A percentile compares a stretch with the other conserved stretches of the same genome.
Evolutionary conservation across 2,113 vertebrate species (phyloP).

Genomic region (Catagonus wagneri): DNA sequence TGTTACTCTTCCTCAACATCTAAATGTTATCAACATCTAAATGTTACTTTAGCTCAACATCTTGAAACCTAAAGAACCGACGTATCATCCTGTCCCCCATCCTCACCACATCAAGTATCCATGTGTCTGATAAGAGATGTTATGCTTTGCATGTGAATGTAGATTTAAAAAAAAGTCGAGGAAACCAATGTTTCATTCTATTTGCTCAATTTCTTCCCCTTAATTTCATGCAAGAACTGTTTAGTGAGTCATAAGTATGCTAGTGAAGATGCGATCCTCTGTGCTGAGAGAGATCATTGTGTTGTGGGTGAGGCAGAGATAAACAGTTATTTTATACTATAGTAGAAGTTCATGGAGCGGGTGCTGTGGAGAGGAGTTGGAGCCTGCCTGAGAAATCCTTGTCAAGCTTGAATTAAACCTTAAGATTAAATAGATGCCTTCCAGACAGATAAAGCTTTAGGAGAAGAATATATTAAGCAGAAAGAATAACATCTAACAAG

Average conservation of each 20-base stretch:
- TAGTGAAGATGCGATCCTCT: neutral
- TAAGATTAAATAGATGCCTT: neutral
- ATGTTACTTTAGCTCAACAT: conserved; percentile 6
- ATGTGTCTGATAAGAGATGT: neutral
- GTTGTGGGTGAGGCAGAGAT: neutral
- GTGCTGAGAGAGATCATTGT: neutral
- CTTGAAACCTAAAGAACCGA: neutral
- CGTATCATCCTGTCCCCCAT: neutral
- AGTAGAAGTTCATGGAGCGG: neutral
- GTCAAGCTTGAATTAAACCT: conserved; percentile 30
- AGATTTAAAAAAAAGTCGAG: neutral
- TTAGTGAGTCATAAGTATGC: neutral
- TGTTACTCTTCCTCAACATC: conserved; percentile 38
- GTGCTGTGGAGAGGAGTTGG: neutral
- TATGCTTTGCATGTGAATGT: neutral
- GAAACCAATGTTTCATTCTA: neutral
- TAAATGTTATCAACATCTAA: conserved; percentile 20
- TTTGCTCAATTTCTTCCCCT: conserved; percentile 33
- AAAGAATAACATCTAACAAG: conserved; percentile 29
- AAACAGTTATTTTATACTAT: neutral
- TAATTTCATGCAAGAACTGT: neutral
- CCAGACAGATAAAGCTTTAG: conserved; percentile 10
- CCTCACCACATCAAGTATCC: neutral
- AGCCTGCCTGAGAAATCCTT: neutral
- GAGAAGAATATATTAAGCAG: conserved; percentile 9